phyloP scores from a whole-genome alignment of 2,888 invertebrate genomes.

The Lathronympha strigana region DNA sequence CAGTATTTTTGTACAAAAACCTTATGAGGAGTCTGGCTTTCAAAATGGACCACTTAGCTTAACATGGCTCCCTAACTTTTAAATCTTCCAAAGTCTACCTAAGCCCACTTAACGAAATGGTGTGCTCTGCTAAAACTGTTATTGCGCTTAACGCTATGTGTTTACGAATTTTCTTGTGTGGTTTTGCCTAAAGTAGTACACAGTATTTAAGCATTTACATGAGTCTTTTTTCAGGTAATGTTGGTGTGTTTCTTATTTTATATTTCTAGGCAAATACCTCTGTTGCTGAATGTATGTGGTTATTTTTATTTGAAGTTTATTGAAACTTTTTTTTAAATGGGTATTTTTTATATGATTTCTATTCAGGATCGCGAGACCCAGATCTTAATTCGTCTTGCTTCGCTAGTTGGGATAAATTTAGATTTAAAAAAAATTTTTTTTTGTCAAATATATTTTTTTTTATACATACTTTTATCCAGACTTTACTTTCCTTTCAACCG shows the following conservation, averaged over 20 bases:
- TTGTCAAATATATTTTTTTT: no score
- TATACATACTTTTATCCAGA: no score
- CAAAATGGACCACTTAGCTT: slow-evolving; percentile 2
- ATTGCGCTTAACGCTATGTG: slow-evolving; percentile 7
- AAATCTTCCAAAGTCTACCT: slow-evolving; percentile 17
- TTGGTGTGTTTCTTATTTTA: not conserved
- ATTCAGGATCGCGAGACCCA: no score
- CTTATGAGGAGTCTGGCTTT: not conserved
- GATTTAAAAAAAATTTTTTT: no score
- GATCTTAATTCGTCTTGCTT: no score
- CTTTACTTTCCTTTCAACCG: no score
- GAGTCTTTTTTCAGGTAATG: not conserved
- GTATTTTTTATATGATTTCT: no score
- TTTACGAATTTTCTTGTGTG: slow-evolving; percentile 3
- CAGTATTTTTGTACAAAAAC: no score
- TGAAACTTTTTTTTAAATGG: no score
- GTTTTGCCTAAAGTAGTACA: not conserved
- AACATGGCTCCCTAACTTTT: slow-evolving; percentile 3
- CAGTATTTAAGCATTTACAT: not conserved
- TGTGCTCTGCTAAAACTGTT: slow-evolving; percentile 12
- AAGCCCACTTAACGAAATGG: slow-evolving; percentile 25
- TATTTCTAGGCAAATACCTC: not conserved
- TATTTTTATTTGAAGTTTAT: no score
- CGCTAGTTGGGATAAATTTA: no score
- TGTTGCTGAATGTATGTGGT: not conserved